These are phyloP conservation scores for Pristionchus japonicus DNA, from an alignment of 2,888 invertebrate species.

Conservation along the genomic window DNA sequence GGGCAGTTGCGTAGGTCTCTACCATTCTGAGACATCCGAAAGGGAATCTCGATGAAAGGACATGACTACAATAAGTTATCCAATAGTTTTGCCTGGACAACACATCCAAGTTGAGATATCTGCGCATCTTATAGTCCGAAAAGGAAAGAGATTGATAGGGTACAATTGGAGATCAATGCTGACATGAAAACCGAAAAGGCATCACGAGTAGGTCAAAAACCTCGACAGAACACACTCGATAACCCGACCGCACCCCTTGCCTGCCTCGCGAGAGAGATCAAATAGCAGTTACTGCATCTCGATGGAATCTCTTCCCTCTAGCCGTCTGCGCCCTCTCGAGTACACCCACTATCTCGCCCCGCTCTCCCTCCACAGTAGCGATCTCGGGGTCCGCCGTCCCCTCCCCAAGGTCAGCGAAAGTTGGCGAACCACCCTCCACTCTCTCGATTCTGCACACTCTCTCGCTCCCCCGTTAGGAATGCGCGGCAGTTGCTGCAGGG, in stretches of 20 bases:
- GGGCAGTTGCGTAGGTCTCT: background rate
- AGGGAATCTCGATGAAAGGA: too few relatives aligned
- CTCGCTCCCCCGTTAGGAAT: background rate
- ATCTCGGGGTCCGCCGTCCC: background rate
- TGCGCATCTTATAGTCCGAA: too few relatives aligned
- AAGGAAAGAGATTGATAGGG: too few relatives aligned
- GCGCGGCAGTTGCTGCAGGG: background rate
- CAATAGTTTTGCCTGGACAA: too few relatives aligned
- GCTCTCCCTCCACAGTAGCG: constrained; percentile 12
- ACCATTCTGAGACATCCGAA: too few relatives aligned
- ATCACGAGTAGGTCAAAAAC: background rate
- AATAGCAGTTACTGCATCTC: constrained; percentile 23
- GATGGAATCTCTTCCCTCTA: background rate
- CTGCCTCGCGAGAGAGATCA: background rate
- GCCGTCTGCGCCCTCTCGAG: background rate
- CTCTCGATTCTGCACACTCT: background rate
- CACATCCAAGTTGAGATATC: too few relatives aligned
- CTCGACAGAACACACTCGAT: background rate
- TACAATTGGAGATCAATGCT: too few relatives aligned
- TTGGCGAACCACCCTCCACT: background rate
- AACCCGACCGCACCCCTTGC: constrained; percentile 12
- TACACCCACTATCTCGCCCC: background rate
- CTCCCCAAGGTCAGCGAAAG: background rate
- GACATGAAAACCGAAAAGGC: too few relatives aligned
- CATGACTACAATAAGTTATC: too few relatives aligned